Percentiles rank a stretch among this genome's conserved stretches.
These are phyloP conservation scores for Punctoribates punctum DNA, from an alignment of 2,888 invertebrate genomes.

Conservation along the genomic window DNA sequence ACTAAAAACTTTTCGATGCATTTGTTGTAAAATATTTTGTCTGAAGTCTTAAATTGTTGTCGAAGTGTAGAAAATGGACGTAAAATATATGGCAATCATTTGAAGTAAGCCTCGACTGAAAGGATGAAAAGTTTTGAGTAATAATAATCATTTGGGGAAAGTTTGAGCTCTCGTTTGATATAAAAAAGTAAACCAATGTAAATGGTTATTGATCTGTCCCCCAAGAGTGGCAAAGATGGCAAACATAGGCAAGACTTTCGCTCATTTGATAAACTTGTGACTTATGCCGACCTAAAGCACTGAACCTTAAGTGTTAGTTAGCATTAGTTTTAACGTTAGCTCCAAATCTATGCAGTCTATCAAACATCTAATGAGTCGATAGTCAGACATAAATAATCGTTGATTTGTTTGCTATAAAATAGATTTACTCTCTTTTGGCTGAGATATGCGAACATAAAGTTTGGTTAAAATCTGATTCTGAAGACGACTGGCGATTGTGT, in stretches of 20 bases:
- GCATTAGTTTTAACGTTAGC: not conserved
- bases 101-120: not conserved
- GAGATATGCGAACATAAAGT: not conserved
- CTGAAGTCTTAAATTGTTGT: not conserved
- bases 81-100: constrained; percentile 21
- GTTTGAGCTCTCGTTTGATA: not conserved
- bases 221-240: constrained; percentile 10
- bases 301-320: constrained; percentile 14
- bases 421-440: not conserved
- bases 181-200: constrained; percentile 18
- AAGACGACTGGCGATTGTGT: not conserved
- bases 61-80: constrained; percentile 15
- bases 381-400: constrained; percentile 22
- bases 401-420: constrained; percentile 26
- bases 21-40: constrained; percentile 12
- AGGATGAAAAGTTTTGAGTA: constrained; percentile 22
- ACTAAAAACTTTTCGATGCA: constrained; percentile 23
- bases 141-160: constrained; percentile 21
- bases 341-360: constrained; percentile 27
- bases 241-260: not conserved
- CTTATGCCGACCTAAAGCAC: constrained; percentile 11
- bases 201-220: constrained; percentile 31
- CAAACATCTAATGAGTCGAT: constrained; percentile 28
- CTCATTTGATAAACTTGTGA: constrained; percentile 27
- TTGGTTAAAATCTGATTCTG: not conserved